A percentile compares a stretch with the other conserved stretches of the same genome.
Conservation (phyloP, 2,888 invertebrate genomes). For the Thyatira batis region DNA sequence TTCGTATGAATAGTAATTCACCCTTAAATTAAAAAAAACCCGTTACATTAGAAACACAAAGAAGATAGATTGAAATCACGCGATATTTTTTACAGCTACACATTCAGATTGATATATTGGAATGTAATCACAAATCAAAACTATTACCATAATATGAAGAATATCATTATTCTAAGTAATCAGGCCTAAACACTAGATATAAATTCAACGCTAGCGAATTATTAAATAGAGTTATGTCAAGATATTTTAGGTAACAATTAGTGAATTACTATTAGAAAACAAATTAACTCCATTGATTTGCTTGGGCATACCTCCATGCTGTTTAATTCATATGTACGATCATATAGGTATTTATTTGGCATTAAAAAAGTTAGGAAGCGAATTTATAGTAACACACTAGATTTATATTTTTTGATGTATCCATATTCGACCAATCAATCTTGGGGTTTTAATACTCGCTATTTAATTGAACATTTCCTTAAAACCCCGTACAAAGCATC, state of each 20-base stretch:
- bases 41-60: background rate
- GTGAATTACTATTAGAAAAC: background rate
- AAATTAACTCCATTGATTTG: background rate
- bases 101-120: slow-evolving; percentile 8
- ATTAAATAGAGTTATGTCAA: slow-evolving; percentile 2
- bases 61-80: background rate
- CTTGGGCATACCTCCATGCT: background rate
- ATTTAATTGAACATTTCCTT: background rate
- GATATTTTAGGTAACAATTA: slow-evolving; percentile 3
- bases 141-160: slow-evolving; percentile 3
- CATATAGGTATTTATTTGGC: slow-evolving; percentile 59
- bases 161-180: slow-evolving; percentile 7
- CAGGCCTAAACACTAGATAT: slow-evolving; percentile 2
- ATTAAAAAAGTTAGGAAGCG: slow-evolving; percentile 46
- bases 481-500: background rate
- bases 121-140: slow-evolving; percentile 12
- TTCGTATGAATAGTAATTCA: too few relatives aligned
- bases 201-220: slow-evolving; percentile 1
- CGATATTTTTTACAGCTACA: slow-evolving; percentile 2
- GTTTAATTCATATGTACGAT: background rate
- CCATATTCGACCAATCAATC: background rate
- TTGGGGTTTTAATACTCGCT: background rate
- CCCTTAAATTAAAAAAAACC: too few relatives aligned
- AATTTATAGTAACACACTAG: slow-evolving; percentile 28
- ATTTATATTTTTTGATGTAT: slow-evolving; percentile 1